Percentiles rank a stretch among this genome's conserved stretches.
Evolutionary conservation across 2,797 vertebrate species (phyloP).

Genomic region (Spondyliosoma cantharus): DNA sequence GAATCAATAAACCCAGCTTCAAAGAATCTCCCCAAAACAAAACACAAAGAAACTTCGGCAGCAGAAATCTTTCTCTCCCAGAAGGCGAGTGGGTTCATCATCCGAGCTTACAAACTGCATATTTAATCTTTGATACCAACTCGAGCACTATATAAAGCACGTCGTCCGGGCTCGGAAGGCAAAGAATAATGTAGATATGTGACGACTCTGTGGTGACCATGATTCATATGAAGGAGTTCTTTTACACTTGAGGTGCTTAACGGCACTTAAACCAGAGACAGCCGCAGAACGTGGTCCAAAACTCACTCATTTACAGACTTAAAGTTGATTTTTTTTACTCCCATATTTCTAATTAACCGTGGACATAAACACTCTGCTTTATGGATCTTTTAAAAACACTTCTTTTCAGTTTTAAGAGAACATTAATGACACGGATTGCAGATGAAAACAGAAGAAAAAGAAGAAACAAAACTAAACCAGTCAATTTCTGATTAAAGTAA

Average conservation of each 20-base stretch:
- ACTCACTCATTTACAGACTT: neutral
- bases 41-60: neutral
- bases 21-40: neutral
- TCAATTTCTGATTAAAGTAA: neutral
- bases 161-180: constrained; percentile 41
- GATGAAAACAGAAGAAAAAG: neutral
- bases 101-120: constrained; percentile 21
- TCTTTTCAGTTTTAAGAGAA: neutral
- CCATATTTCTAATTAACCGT: neutral
- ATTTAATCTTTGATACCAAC: constrained; percentile 30
- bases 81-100: neutral
- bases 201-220: neutral
- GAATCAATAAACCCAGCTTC: neutral
- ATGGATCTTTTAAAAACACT: neutral
- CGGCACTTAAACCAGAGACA: constrained; percentile 35
- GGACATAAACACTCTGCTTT: neutral
- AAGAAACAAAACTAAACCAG: neutral
- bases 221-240: constrained; percentile 22
- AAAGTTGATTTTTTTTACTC: neutral
- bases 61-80: neutral
- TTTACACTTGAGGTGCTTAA: constrained; percentile 32
- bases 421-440: neutral
- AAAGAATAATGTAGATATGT: constrained; percentile 27
- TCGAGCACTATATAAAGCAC: constrained; percentile 31
- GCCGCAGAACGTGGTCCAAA: neutral